A percentile compares a stretch with the other conserved stretches of the same genome.
Evolutionary conservation across 2,113 vertebrate species (phyloP).

Genomic region (Macaca fascicularis): T2T-MFA8v1.1 NC_088381.1:47357501-47358000

Average conservation of each 20-base stretch:
- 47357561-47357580: neutral
- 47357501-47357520: neutral
- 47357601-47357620: neutral
- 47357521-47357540: neutral
- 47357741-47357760: neutral
- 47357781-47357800: neutral
- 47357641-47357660: neutral
- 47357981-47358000: neutral
- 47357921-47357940: neutral
- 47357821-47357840: neutral
- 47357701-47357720: neutral
- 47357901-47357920: neutral
- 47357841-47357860: neutral
- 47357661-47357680: neutral
- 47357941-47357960: neutral
- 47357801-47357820: neutral
- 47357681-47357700: neutral
- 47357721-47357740: neutral
- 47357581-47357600: neutral
- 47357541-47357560: neutral
- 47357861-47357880: neutral
- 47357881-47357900: neutral
- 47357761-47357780: too few species aligned
- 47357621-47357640: conserved; percentile 21
- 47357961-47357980: neutral